A percentile compares a stretch with the other conserved stretches of the same genome.
Evolutionary conservation across 2,888 invertebrate genomes (phyloP).

Genomic region (Urechis unicinctus): DNA sequence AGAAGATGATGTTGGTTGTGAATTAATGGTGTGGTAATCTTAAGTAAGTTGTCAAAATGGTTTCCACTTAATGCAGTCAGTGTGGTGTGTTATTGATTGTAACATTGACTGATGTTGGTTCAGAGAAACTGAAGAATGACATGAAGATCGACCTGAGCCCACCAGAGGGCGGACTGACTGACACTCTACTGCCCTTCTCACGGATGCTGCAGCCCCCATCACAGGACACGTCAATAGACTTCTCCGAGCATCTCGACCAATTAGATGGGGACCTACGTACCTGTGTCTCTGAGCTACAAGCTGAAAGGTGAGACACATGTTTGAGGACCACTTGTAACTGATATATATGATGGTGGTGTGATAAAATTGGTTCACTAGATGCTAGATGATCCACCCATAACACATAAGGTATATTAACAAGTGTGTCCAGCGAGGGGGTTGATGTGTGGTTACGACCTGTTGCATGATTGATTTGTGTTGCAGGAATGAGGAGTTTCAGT

Average conservation of each 20-base stretch:
- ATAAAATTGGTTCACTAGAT: neutral
- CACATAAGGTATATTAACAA: neutral
- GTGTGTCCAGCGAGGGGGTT: neutral
- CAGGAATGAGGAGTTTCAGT: constrained; percentile 53
- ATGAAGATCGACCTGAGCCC: constrained; percentile 34
- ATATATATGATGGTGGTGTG: neutral
- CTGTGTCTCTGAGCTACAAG: constrained; percentile 57
- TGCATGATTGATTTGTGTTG: neutral
- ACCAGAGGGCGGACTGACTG: neutral
- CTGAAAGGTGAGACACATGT: constrained; percentile 54
- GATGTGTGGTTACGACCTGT: too few species aligned
- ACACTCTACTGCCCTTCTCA: too few species aligned
- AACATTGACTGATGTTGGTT: too few species aligned
- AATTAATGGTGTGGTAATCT: too few species aligned
- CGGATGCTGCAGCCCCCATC: constrained; percentile 22
- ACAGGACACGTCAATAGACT: constrained; percentile 39
- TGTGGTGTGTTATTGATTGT: too few species aligned
- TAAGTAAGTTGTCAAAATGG: too few species aligned
- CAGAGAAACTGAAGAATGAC: constrained; percentile 66
- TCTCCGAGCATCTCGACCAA: constrained; percentile 48
- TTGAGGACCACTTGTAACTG: neutral
- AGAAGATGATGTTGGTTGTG: too few species aligned
- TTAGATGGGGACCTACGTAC: constrained; percentile 58
- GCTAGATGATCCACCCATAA: neutral
- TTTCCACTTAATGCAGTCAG: too few species aligned